Conservation (phyloP, 2,113 vertebrate genomes). For the Halcyon senegalensis region DNA sequence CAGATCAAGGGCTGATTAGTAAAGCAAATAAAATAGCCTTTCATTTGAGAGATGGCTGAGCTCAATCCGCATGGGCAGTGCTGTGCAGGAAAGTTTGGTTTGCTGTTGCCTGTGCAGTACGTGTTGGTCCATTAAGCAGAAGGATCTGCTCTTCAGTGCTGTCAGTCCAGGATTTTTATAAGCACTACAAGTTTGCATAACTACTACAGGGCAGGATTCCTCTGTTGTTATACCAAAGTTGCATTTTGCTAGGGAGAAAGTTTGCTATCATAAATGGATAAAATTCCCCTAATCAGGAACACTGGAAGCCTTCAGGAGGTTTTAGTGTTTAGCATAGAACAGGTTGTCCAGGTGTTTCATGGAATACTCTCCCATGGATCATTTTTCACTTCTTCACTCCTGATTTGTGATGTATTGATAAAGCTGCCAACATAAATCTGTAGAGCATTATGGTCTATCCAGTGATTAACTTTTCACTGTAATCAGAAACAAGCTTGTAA, state of each 20-base stretch:
- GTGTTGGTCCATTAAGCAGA: neutral
- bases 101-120: neutral
- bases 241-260: neutral
- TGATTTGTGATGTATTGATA: neutral
- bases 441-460: neutral
- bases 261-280: neutral
- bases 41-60: neutral
- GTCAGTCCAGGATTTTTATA: neutral
- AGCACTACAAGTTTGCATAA: neutral
- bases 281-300: neutral
- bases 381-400: neutral
- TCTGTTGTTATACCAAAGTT: neutral
- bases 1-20: neutral
- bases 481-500: neutral
- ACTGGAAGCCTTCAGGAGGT: neutral
- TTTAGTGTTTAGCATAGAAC: neutral
- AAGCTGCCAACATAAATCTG: neutral
- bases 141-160: neutral
- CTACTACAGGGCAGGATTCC: neutral
- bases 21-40: neutral
- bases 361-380: neutral
- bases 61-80: neutral
- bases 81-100: neutral
- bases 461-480: neutral
- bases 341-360: neutral